Evolutionary conservation across 2,888 invertebrate genomes (phyloP).

Genomic region (Caenorhabditis parvicauda): DNA sequence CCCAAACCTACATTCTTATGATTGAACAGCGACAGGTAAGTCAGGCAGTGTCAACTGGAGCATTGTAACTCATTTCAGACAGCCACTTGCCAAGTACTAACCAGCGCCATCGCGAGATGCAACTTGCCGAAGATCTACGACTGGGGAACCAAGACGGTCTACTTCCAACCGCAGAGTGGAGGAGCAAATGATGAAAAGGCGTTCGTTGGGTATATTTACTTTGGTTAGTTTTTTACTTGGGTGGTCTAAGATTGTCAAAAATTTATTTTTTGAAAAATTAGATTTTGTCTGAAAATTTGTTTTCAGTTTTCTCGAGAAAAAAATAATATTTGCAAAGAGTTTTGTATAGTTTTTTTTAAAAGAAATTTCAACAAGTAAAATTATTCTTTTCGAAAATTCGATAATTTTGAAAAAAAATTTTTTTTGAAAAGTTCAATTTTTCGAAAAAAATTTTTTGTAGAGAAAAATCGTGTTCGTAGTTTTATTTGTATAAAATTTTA

Average conservation of each 20-base stretch:
- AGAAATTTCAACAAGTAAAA: too few species aligned
- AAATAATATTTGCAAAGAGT: slow-evolving; percentile 4
- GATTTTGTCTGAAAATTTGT: neutral
- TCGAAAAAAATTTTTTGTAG: too few species aligned
- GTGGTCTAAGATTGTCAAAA: neutral
- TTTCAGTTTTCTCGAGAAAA: neutral
- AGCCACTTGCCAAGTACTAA: slow-evolving; percentile 56
- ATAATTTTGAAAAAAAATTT: too few species aligned
- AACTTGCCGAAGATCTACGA: slow-evolving; percentile 57
- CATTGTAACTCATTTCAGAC: slow-evolving; percentile 23
- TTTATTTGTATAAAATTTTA: too few species aligned
- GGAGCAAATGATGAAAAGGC: slow-evolving; percentile 60
- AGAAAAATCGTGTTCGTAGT: too few species aligned
- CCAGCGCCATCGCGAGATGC: slow-evolving; percentile 59
- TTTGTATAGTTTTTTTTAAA: too few species aligned
- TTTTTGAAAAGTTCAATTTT: too few species aligned
- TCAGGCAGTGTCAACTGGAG: too few species aligned
- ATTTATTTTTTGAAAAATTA: neutral
- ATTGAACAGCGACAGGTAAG: slow-evolving; percentile 56
- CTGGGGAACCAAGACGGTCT: slow-evolving; percentile 62
- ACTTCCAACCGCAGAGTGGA: slow-evolving; percentile 58
- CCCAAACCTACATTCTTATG: slow-evolving; percentile 59
- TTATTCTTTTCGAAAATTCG: too few species aligned
- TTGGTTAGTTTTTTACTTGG: slow-evolving; percentile 37
- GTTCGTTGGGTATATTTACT: slow-evolving; percentile 61